These are phyloP conservation scores for Eurosta solidaginis DNA, from an alignment of 1,140 invertebrate genomes.

Conservation along the genomic window DNA sequence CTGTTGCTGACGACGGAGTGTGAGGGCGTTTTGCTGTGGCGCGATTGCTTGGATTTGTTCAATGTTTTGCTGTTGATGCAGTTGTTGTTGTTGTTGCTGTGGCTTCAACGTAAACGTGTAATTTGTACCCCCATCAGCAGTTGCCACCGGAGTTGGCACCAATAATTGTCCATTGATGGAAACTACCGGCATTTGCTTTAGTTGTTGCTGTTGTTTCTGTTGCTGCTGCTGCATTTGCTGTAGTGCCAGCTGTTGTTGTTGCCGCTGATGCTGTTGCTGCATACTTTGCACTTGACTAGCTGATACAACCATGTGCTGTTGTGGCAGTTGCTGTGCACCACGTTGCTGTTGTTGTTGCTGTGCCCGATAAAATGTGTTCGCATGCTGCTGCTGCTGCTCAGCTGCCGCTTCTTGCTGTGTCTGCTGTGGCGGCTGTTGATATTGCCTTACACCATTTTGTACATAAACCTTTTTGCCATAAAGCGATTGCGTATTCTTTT, in stretches of 20 bases:
- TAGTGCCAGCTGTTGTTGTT: not conserved
- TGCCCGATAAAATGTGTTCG: not conserved
- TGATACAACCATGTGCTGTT: not conserved
- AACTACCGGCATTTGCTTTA: not conserved
- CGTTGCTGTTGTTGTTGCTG: constrained; percentile 34
- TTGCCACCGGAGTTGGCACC: not conserved
- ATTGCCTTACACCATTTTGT: constrained; percentile 30
- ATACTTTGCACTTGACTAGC: not conserved
- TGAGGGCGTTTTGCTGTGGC: constrained; percentile 34
- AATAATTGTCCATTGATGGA: not conserved
- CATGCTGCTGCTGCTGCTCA: not conserved
- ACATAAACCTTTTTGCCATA: constrained; percentile 10
- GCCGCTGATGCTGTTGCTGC: constrained; percentile 42
- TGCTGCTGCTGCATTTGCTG: constrained; percentile 33
- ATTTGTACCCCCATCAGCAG: not conserved
- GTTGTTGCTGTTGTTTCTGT: not conserved
- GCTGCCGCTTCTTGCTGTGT: constrained; percentile 32
- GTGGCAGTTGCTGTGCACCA: constrained; percentile 35
- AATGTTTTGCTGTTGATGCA: not conserved
- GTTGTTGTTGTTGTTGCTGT: not conserved
- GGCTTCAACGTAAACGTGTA: not conserved
- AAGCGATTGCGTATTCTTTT: not conserved
- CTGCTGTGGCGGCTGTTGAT: constrained; percentile 36
- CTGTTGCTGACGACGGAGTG: not conserved
- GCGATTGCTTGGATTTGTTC: constrained; percentile 23